Base-by-base conservation (phyloP, 2,888 invertebrate species). In the Colostygia pectinataria region DNA sequence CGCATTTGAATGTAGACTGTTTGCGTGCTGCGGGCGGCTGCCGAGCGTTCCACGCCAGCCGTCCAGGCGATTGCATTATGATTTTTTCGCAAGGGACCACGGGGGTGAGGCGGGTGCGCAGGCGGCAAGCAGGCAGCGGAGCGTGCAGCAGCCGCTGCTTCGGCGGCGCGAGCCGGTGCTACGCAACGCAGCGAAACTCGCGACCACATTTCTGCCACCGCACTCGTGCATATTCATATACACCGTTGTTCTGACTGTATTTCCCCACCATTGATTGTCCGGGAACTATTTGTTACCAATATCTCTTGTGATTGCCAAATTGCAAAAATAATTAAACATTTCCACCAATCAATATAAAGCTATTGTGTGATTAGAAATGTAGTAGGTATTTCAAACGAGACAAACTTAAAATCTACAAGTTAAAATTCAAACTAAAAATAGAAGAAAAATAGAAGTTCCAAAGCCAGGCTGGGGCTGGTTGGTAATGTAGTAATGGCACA, bases 61-160 rank as follows among this genome's bases (percentile, higher is more conserved):
- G 87, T 85, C 87, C 88, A 81, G 87, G 80, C 87, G 84, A 86
- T 89, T 89, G 90, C 90, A 88, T 88, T 88, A 88, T 87, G 82
- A 82, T 87, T 88, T 83, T 83, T 89, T 88, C 88, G 88, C 89
- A 88, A 89, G 87, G 87, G 88, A 83, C 80, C 78, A 80, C 80
- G 82, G 86, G 78, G 82, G 80, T 71, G 83, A 77, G 71, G 74
- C 68, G 54, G 71, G 66, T 53, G 74, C 53, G 76, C 75, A 72
- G 73, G 77, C 71, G 77, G 77, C 63, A 67, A 65, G 63, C 69
- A 72, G 79, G 68, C 88, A 86, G 80, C 86, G 79, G 77, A 88
- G 77, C 88, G 88, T 88, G 86, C 83, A 80, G 81, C 81, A 77
- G 80, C 81, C 79, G 82, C 82, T 73, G 83, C 80, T 77, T 65